Base-by-base conservation (phyloP, 2,888 invertebrate genomes). In the Bursaphelenchus okinawaensis region DNA sequence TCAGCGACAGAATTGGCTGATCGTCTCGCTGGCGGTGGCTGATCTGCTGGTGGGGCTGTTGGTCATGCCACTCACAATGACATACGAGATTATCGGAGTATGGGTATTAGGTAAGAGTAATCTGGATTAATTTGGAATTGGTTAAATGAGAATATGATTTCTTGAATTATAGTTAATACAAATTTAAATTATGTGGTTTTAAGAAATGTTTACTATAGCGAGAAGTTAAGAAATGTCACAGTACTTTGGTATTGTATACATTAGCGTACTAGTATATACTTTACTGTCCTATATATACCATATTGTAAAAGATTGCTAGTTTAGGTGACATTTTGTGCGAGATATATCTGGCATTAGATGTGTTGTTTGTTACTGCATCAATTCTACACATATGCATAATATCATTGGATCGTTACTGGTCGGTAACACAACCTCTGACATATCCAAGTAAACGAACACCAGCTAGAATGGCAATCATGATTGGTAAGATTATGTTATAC, bases 351-450 rank as follows among this genome's bases (percentile, higher is more conserved):
- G 85, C 85, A 3, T 81, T 83, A 6, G 86, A 86, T 68, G 85
- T 86, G 4, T 79, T 86, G 9, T 82, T 85, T 56, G 85, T 85
- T 62, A 86, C 86, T 4, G 85, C 85, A 4, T 85, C 85, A 26
- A 86, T 86, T 62, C 73, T 85, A 23, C 85, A 85, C 68, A 81
- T 82, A 55, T 82, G 82, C 65, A 77, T 79, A 24, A 82, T 82
- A 51, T 78, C 79, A 6, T 63, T 82, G 26, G 82, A 82, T 65
- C 71, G 81, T 8, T 81, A 80, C 64, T 81, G 80, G 71, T 79
- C 79, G 22, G 79, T 81, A 12, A 82, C 79, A 3, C 73, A 70
- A 23, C 81, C 81, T 7, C 71, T 81, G 7, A 77, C 77, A 8
- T 81, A 81, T 60, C 79, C 81, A 7, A 70, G 71, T 29, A 77